Evolutionary conservation across 1,140 invertebrate genomes (phyloP).

Genomic region (Drosophila gunungcola): DNA sequence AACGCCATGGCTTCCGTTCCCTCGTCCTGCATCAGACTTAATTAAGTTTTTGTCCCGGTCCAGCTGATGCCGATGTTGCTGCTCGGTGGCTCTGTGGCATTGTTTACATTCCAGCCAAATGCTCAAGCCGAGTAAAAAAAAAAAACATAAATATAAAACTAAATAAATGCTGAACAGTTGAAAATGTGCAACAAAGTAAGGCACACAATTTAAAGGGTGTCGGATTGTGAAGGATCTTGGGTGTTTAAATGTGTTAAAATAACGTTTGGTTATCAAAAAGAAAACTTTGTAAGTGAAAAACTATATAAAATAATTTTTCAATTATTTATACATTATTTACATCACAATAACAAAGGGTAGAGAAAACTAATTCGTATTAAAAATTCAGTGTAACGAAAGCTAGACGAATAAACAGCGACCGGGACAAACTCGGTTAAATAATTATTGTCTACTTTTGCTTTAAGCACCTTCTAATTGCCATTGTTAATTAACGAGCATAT

Average conservation of each 20-base stretch:
- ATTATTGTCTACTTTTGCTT: slow-evolving; percentile 48
- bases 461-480: slow-evolving; percentile 70
- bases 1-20: not conserved
- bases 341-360: too few species aligned
- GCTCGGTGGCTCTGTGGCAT: slow-evolving; percentile 46
- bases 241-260: not conserved
- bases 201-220: not conserved
- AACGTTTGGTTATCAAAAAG: too few species aligned
- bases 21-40: slow-evolving; percentile 41
- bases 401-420: slow-evolving; percentile 3
- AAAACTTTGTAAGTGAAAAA: too few species aligned
- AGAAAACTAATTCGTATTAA: not conserved
- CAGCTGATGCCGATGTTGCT: too few species aligned
- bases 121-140: slow-evolving; percentile 18
- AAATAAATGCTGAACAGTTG: slow-evolving; percentile 17
- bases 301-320: too few species aligned
- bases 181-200: slow-evolving; percentile 12
- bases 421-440: slow-evolving; percentile 26
- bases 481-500: slow-evolving; percentile 70
- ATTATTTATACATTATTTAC: too few species aligned
- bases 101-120: slow-evolving; percentile 50
- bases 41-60: slow-evolving; percentile 63
- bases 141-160: slow-evolving; percentile 46
- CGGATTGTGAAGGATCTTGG: not conserved
- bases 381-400: not conserved